Evolutionary conservation across 2,113 vertebrate genomes (phyloP).

Genomic region (Mus spicilegus): DNA sequence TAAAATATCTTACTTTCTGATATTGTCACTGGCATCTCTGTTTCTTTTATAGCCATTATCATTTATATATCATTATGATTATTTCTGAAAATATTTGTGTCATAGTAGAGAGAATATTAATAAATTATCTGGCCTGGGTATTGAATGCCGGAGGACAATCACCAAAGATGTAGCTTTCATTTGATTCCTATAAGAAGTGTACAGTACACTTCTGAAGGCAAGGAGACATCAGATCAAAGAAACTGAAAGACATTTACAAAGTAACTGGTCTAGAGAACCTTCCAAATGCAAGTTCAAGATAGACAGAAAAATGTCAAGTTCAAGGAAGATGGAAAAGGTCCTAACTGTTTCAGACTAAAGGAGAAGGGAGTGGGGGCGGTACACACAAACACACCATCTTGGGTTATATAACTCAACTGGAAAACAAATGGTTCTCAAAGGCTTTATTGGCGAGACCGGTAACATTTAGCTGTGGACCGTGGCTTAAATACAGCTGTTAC

Average conservation of each 20-base stretch:
- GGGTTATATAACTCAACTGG: not conserved
- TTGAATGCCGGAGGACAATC: not conserved
- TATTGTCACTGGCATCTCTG: not conserved
- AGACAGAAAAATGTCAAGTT: slow-evolving; percentile 50
- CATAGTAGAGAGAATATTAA: not conserved
- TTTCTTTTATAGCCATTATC: slow-evolving; percentile 9
- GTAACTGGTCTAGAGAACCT: not conserved
- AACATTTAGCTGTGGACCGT: not conserved
- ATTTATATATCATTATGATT: not conserved
- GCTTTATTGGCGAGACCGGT: not conserved
- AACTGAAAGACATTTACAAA: slow-evolving; percentile 26
- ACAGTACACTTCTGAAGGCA: not conserved
- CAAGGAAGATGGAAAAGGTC: slow-evolving; percentile 29
- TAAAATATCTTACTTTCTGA: slow-evolving; percentile 35
- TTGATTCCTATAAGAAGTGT: not conserved
- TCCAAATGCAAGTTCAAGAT: slow-evolving; percentile 39
- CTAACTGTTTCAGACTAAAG: slow-evolving; percentile 35
- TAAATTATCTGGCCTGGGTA: not conserved
- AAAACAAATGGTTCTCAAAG: not conserved
- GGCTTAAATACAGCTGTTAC: not conserved
- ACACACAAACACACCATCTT: not conserved
- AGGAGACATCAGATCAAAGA: slow-evolving; percentile 25
- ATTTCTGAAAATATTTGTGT: slow-evolving; percentile 32
- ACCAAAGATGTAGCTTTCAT: not conserved
- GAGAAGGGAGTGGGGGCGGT: not conserved